Percentiles rank a stretch among this genome's conserved stretches.
Evolutionary conservation across 1,140 invertebrate genomes (phyloP).

Genomic region (Pectinophora gossypiella): DNA sequence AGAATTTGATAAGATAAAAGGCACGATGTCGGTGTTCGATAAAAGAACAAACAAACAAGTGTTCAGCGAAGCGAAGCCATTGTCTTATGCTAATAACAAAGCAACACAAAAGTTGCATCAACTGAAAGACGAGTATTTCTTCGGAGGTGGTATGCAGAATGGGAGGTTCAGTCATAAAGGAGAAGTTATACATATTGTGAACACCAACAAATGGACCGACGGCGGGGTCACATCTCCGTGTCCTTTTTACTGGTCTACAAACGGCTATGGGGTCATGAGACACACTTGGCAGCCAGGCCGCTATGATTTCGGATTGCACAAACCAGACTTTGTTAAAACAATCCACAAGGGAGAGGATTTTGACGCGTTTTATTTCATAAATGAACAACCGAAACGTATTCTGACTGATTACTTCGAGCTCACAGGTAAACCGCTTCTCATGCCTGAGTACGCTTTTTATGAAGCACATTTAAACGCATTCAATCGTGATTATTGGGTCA

Average conservation of each 20-base stretch:
- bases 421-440: slow-evolving; percentile 51
- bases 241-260: slow-evolving; percentile 64
- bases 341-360: slow-evolving; percentile 38
- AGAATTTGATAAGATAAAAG: slow-evolving; percentile 44
- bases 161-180: slow-evolving; percentile 60
- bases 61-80: slow-evolving; percentile 33
- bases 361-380: slow-evolving; percentile 58
- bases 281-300: slow-evolving; percentile 55
- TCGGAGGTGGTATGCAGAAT: slow-evolving; percentile 65
- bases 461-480: slow-evolving; percentile 63
- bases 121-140: slow-evolving; percentile 50
- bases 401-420: slow-evolving; percentile 59
- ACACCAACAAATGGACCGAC: slow-evolving; percentile 54
- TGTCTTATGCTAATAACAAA: slow-evolving; percentile 32
- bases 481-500: slow-evolving; percentile 65
- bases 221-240: slow-evolving; percentile 58
- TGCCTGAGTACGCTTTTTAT: slow-evolving; percentile 62
- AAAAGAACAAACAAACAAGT: slow-evolving; percentile 41
- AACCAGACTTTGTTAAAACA: slow-evolving; percentile 28
- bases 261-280: slow-evolving; percentile 53
- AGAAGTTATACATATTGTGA: slow-evolving; percentile 48
- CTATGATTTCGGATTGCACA: slow-evolving; percentile 52
- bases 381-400: slow-evolving; percentile 40
- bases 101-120: slow-evolving; percentile 40
- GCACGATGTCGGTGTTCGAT: slow-evolving; percentile 42